Percentiles rank a stretch among this genome's conserved stretches.
Evolutionary conservation across 1,140 invertebrate species (phyloP).

Genomic region (Drosophila paulistorum): DNA sequence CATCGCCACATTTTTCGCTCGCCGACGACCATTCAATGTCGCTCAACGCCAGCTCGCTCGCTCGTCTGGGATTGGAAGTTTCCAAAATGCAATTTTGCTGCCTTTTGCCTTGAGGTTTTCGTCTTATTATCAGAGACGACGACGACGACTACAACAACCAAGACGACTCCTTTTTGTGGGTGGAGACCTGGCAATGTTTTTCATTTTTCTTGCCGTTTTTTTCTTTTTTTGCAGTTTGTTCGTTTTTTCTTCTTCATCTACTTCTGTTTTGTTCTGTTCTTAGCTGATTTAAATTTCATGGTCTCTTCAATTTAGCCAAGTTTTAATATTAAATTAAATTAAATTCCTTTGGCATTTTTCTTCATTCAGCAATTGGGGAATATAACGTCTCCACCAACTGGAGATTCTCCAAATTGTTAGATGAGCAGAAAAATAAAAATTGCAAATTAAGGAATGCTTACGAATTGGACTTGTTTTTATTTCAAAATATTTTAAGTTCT

Average conservation of each 20-base stretch:
- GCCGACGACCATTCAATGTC: slow-evolving; percentile 17
- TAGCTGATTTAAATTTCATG: slow-evolving; percentile 78
- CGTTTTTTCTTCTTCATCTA: slow-evolving; percentile 24
- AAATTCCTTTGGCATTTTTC: slow-evolving; percentile 59
- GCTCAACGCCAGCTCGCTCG: slow-evolving; percentile 27
- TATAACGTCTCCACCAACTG: background rate
- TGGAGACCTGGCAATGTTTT: slow-evolving; percentile 49
- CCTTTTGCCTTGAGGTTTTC: slow-evolving; percentile 71
- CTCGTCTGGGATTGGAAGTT: slow-evolving; percentile 81
- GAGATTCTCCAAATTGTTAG: background rate
- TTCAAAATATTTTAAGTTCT: no score
- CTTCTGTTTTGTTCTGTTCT: slow-evolving; percentile 8
- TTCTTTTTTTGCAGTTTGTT: slow-evolving; percentile 25
- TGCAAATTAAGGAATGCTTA: background rate
- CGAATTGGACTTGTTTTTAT: no score
- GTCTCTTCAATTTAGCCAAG: slow-evolving; percentile 72
- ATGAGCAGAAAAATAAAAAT: background rate
- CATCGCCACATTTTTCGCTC: slow-evolving; percentile 64
- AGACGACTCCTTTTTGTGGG: slow-evolving; percentile 43
- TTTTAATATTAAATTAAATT: slow-evolving; percentile 76
- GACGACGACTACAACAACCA: background rate
- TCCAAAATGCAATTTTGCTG: slow-evolving; percentile 75
- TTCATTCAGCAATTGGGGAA: background rate
- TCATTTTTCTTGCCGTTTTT: slow-evolving; percentile 22
- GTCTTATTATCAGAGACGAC: slow-evolving; percentile 51